Evolutionary conservation across 2,113 vertebrate genomes (phyloP), one percentile per base, ranked within the genome.

Genomic region (Cavia porcellus): DNA sequence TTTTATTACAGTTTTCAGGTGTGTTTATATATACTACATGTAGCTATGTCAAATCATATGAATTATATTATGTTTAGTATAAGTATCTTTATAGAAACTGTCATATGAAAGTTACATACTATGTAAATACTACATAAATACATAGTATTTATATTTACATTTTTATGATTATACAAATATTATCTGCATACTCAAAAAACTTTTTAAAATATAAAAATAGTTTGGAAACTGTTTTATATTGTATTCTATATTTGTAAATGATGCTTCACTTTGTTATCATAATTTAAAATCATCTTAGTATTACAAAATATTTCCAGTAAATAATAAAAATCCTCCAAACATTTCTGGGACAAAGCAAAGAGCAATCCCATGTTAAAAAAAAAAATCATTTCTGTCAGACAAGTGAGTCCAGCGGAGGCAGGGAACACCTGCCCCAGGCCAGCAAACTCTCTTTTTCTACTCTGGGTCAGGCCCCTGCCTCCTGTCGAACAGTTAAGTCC

Each of bases 261-360:
- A 4, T 77, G 24, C 88, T 80, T 86, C 24, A 62, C 62, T 93
- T n/a, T 74, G 70, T 68, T 61, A 86, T 38, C 4, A 81, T 25
- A 93, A 93, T 55, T 79, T 38, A 72, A 86, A 86, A 62, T 72
- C 68, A 83, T 7, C 30, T 89, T 89, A 84, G 77, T 68, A 45
- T 88, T 13, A 55, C 4, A 82, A 81, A 93, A 62, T 84, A 50
- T 57, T 68, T 89, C 3, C 30, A 57, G 52, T 86, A 70, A 62
- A 64, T 47, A 55, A 81, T 80, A 86, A 90, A 72, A 61, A 55
- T 74, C 55, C 62, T 62, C 22, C 72, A 86, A 79, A 64, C 89
- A 20, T 3, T 30, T 79, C 32, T 70, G 7, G 77, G 55, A 59
- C 25, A 62, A 79, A 89, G 11, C 22, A 38, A 38, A 85, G 14